phyloP scores from a whole-genome alignment of 2,888 invertebrate species.

The Xanthorhoe spadicearia region DNA sequence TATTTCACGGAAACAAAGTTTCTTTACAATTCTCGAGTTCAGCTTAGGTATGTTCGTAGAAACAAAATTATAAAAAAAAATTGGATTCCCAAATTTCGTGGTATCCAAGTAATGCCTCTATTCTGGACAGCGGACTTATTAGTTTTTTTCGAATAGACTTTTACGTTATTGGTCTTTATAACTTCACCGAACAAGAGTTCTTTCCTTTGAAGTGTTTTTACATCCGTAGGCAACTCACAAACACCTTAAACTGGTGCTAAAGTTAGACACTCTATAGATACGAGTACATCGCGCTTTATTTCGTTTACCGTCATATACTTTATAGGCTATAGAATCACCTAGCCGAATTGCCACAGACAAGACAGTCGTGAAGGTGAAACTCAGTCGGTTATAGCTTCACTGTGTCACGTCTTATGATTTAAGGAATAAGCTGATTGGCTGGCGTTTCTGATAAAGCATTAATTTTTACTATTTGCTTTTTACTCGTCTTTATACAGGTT shows the following conservation, averaged over 20 bases:
- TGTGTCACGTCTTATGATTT: slow-evolving; percentile 8
- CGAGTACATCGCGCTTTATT: slow-evolving; percentile 6
- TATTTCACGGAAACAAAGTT: too few species aligned
- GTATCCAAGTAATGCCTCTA: too few species aligned
- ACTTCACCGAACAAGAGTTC: too few species aligned
- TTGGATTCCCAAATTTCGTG: too few species aligned
- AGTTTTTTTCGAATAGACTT: too few species aligned
- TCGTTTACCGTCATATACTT: slow-evolving; percentile 18
- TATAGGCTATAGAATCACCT: slow-evolving; percentile 22
- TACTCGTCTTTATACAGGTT: too few species aligned
- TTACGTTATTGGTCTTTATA: too few species aligned
- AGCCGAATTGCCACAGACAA: slow-evolving; percentile 11
- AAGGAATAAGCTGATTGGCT: not conserved
- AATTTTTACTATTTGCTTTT: too few species aligned
- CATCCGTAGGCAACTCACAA: not conserved
- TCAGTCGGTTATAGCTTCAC: slow-evolving; percentile 7
- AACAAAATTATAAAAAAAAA: too few species aligned
- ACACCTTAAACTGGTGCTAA: slow-evolving; percentile 4
- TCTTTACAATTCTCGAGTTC: too few species aligned
- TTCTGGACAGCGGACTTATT: too few species aligned
- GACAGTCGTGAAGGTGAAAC: slow-evolving; percentile 14
- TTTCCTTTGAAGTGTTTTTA: not conserved
- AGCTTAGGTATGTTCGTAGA: too few species aligned
- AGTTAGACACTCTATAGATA: not conserved
- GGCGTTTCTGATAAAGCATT: not conserved